Evolutionary conservation across 1,140 invertebrate species (phyloP).

Genomic region (Philaenus spumarius): DNA sequence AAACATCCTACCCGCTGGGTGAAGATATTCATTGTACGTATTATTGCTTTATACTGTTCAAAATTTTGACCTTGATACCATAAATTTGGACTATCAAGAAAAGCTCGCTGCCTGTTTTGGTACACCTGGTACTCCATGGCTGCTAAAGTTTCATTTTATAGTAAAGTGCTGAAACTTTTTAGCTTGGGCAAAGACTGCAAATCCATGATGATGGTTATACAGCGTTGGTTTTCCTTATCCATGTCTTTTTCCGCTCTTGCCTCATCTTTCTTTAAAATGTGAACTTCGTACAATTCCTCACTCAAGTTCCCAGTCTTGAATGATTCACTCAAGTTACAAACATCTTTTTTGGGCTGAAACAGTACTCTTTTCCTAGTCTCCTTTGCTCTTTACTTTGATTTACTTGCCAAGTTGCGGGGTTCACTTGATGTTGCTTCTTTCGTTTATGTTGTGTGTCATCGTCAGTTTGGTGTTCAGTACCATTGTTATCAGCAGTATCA

Average conservation of each 20-base stretch:
- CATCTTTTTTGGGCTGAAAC: constrained; percentile 36
- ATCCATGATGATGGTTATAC: constrained; percentile 30
- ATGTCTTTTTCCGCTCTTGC: constrained; percentile 28
- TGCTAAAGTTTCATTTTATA: constrained; percentile 18
- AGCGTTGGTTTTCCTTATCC: constrained; percentile 21
- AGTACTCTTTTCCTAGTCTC: constrained; percentile 8
- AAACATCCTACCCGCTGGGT: too few species aligned
- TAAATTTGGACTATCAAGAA: too few species aligned
- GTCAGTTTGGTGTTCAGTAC: background rate
- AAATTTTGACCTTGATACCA: too few species aligned
- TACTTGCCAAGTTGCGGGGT: background rate
- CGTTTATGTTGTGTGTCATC: background rate
- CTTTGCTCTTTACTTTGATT: constrained; percentile 4
- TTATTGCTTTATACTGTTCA: too few species aligned
- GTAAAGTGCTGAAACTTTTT: constrained; percentile 2
- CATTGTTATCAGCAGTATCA: background rate
- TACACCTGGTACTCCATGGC: too few species aligned
- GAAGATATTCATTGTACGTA: too few species aligned
- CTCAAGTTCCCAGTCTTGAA: constrained; percentile 33
- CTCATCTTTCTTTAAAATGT: constrained; percentile 28
- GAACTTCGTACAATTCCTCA: constrained; percentile 31
- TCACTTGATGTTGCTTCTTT: constrained; percentile 13
- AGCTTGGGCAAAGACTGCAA: constrained; percentile 22
- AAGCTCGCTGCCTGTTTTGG: too few species aligned
- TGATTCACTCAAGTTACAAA: constrained; percentile 34